phyloP scores from a whole-genome alignment of 2,113 vertebrate species.

The Empidonax alnorum region DNA sequence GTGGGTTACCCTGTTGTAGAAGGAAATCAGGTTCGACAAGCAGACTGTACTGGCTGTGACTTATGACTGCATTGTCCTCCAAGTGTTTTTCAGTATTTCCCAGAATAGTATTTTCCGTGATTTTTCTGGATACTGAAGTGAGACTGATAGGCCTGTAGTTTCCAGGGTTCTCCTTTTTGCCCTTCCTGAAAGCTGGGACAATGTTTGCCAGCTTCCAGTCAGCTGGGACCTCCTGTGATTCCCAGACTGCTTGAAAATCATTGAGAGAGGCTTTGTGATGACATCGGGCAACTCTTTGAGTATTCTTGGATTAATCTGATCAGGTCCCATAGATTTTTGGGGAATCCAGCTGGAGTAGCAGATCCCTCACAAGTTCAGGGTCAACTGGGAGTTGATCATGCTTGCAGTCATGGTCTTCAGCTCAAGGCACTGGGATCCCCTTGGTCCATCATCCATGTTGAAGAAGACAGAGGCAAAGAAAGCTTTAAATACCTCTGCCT shows the following conservation, averaged over 20 bases:
- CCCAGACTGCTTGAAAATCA: not conserved
- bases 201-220: not conserved
- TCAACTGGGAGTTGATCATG: not conserved
- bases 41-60: not conserved
- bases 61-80: not conserved
- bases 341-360: not conserved
- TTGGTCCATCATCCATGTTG: not conserved
- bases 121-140: not conserved
- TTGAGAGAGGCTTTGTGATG: not conserved
- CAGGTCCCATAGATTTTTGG: not conserved
- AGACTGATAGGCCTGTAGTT: not conserved
- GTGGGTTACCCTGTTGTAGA: accelerated
- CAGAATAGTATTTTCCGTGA: not conserved
- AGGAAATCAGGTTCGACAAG: not conserved
- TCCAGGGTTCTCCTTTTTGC: not conserved
- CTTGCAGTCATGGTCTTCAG: not conserved
- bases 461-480: not conserved
- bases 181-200: not conserved
- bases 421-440: not conserved
- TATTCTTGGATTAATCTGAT: not conserved
- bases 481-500: not conserved
- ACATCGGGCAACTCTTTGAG: not conserved
- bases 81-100: not conserved
- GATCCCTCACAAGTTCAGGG: not conserved
- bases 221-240: not conserved